A percentile compares a stretch with the other conserved stretches of the same genome.
Evolutionary conservation across 2,113 vertebrate species (phyloP).

Genomic region (Platanista minor): DNA sequence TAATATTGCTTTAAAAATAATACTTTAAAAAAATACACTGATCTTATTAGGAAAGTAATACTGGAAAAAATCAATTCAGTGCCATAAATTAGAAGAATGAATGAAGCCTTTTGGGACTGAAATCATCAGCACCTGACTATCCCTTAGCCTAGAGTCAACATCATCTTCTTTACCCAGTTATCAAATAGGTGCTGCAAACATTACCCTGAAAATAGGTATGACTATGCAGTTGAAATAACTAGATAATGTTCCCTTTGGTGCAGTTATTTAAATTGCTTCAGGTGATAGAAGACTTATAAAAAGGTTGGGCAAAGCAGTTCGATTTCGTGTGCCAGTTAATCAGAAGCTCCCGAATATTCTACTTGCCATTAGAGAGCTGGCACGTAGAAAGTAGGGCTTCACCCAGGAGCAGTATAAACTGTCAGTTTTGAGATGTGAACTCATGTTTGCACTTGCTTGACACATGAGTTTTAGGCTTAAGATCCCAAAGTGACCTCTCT

Average conservation of each 20-base stretch:
- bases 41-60: slow-evolving; percentile 50
- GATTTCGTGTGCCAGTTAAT: neutral
- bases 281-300: neutral
- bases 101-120: neutral
- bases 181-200: neutral
- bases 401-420: neutral
- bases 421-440: neutral
- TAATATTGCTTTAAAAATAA: slow-evolving; percentile 35
- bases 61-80: slow-evolving; percentile 36
- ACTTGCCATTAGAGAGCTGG: neutral
- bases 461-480: neutral
- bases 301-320: neutral
- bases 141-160: neutral
- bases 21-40: neutral
- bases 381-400: neutral
- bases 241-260: neutral
- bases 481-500: neutral
- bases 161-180: neutral
- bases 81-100: slow-evolving; percentile 18
- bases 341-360: neutral
- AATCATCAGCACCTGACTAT: neutral
- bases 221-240: neutral
- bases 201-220: neutral
- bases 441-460: neutral
- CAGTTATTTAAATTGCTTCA: slow-evolving; percentile 42